Percentiles rank a stretch among this genome's conserved stretches.
phyloP scores from a whole-genome alignment of 2,888 invertebrate species.

The Chloroclysta siterata region DNA sequence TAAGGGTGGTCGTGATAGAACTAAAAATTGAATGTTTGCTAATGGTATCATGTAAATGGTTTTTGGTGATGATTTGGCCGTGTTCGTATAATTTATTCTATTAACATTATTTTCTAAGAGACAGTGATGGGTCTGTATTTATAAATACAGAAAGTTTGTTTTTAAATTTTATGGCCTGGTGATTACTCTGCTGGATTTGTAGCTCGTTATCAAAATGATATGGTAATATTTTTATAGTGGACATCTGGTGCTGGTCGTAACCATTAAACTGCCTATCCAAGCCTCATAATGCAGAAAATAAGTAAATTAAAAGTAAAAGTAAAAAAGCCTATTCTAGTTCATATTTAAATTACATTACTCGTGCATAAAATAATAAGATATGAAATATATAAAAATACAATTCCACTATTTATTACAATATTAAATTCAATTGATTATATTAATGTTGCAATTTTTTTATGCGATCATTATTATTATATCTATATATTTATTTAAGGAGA shows the following conservation, averaged over 20 bases:
- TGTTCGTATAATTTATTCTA: constrained; percentile 37
- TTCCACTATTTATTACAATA: too few relatives aligned
- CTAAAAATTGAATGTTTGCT: constrained; percentile 29
- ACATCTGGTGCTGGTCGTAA: not conserved
- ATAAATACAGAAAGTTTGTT: constrained; percentile 33
- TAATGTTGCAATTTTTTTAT: too few relatives aligned
- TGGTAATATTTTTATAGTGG: constrained; percentile 1
- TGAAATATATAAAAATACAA: too few relatives aligned
- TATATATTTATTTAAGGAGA: too few relatives aligned
- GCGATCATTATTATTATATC: too few relatives aligned
- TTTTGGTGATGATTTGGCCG: constrained; percentile 26
- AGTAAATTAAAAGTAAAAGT: too few relatives aligned
- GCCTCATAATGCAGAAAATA: not conserved
- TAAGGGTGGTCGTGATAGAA: constrained; percentile 16
- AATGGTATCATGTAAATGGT: constrained; percentile 24
- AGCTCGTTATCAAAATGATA: constrained; percentile 14
- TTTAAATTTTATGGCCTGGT: constrained; percentile 29
- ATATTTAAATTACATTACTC: too few relatives aligned
- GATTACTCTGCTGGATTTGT: constrained; percentile 21
- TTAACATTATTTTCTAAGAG: constrained; percentile 27
- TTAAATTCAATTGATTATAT: too few relatives aligned
- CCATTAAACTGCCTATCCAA: not conserved
- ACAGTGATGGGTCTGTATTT: constrained; percentile 33
- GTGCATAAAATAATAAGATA: too few relatives aligned
- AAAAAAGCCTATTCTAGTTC: too few relatives aligned